Percentiles rank a stretch among this genome's conserved stretches.
Evolutionary conservation across 2,888 invertebrate species (phyloP).

Genomic region (Minunthozetes semirufus): DNA sequence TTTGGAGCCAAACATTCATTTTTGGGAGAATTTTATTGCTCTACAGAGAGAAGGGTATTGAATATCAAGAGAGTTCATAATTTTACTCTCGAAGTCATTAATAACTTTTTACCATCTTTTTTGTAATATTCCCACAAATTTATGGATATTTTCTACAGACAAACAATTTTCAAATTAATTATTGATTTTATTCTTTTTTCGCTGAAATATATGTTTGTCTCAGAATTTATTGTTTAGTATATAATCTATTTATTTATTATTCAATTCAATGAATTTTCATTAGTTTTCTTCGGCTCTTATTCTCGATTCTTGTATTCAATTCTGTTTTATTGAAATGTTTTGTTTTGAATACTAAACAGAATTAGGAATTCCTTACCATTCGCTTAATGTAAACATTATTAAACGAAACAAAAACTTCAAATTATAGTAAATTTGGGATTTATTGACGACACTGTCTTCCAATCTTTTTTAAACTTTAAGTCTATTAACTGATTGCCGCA

Average conservation of each 20-base stretch:
- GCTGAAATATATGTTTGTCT: background rate
- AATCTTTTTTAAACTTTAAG: too few relatives aligned
- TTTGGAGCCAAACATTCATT: background rate
- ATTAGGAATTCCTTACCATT: background rate
- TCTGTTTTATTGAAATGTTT: background rate
- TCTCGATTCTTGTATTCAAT: background rate
- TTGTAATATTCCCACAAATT: too few relatives aligned
- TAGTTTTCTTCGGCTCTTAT: background rate
- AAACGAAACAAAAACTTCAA: too few relatives aligned
- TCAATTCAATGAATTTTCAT: background rate
- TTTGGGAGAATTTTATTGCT: background rate
- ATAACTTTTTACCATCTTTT: too few relatives aligned
- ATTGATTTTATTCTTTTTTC: background rate
- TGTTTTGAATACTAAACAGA: background rate
- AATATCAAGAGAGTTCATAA: too few relatives aligned
- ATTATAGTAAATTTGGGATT: too few relatives aligned
- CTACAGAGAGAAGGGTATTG: background rate
- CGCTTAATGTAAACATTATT: too few relatives aligned
- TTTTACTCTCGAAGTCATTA: too few relatives aligned
- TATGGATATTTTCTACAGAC: too few relatives aligned
- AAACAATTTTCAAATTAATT: background rate
- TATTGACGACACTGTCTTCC: too few relatives aligned
- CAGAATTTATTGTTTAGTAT: background rate
- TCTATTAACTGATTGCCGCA: too few relatives aligned
- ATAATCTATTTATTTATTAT: background rate